Percentiles rank a stretch among this genome's conserved stretches.
Evolutionary conservation across 2,797 vertebrate genomes (phyloP).

Genomic region (Falco concolor): DNA sequence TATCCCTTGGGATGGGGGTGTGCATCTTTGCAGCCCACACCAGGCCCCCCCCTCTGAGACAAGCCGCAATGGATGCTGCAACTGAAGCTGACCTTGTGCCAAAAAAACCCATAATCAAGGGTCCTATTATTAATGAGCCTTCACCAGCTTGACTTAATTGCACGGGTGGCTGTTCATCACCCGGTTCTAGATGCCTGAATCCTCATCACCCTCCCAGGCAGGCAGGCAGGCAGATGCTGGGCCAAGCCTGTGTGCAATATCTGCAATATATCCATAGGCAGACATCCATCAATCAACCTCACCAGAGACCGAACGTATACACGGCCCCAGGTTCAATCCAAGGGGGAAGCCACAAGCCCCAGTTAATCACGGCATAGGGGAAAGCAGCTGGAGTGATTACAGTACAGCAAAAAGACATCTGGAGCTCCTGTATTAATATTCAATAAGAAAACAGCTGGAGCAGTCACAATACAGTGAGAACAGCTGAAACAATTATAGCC

Average conservation of each 20-base stretch:
- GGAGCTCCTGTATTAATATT: conserved; percentile 34
- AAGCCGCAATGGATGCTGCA: background rate
- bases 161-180: fast-evolving
- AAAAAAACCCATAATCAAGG: background rate
- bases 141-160: background rate
- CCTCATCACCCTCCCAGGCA: background rate
- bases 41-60: too few relatives aligned
- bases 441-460: conserved; percentile 39
- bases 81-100: background rate
- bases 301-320: fast-evolving
- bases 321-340: background rate
- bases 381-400: conserved; percentile 49
- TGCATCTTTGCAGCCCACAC: background rate
- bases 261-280: background rate
- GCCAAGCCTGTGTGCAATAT: fast-evolving
- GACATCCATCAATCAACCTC: background rate
- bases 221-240: background rate
- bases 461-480: conserved; percentile 22
- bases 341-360: background rate
- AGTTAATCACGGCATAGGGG: background rate
- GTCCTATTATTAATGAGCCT: background rate
- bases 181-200: background rate
- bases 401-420: conserved; percentile 20
- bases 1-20: fast-evolving
- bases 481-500: conserved; percentile 12